phyloP scores from a whole-genome alignment of 2,888 invertebrate genomes.

The Andrena haemorrhoa region DNA sequence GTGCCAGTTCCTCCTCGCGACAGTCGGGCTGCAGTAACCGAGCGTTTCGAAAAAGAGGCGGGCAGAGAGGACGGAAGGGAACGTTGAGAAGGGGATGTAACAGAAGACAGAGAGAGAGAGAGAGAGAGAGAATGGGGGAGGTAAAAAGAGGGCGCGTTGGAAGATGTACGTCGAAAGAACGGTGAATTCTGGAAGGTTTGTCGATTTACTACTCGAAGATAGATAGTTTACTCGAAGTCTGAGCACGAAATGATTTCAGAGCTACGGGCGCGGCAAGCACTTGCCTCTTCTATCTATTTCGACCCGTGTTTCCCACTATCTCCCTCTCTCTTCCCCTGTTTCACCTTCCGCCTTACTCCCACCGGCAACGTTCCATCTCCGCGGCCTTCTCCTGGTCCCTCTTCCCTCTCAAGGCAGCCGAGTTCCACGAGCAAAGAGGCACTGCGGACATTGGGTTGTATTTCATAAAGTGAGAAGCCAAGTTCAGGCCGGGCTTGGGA shows the following conservation, averaged over 20 bases:
- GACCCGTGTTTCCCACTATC: constrained; percentile 35
- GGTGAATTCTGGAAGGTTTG: constrained; percentile 64
- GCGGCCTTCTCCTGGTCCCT: constrained; percentile 33
- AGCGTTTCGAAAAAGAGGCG: constrained; percentile 29
- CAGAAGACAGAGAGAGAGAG: background rate
- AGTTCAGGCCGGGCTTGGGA: constrained; percentile 64
- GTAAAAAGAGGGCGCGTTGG: constrained; percentile 36
- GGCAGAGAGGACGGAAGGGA: background rate
- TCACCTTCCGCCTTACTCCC: background rate
- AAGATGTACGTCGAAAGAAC: constrained; percentile 55
- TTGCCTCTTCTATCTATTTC: constrained; percentile 59
- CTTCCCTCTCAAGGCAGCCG: constrained; percentile 41
- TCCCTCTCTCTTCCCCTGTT: constrained; percentile 8
- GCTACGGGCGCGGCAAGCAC: constrained; percentile 61
- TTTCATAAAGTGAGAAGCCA: constrained; percentile 75
- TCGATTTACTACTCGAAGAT: constrained; percentile 74
- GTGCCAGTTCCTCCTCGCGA: constrained; percentile 53
- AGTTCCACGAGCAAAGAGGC: constrained; percentile 60
- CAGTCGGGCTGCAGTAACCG: constrained; percentile 42
- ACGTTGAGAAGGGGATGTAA: background rate
- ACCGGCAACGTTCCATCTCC: constrained; percentile 37
- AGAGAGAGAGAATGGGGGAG: constrained; percentile 2
- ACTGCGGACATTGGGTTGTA: constrained; percentile 68
- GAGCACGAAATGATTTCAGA: constrained; percentile 73
- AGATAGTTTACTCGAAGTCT: constrained; percentile 73